phyloP scores from a whole-genome alignment of 2,888 invertebrate species.

The Pherbina coryleti region DNA sequence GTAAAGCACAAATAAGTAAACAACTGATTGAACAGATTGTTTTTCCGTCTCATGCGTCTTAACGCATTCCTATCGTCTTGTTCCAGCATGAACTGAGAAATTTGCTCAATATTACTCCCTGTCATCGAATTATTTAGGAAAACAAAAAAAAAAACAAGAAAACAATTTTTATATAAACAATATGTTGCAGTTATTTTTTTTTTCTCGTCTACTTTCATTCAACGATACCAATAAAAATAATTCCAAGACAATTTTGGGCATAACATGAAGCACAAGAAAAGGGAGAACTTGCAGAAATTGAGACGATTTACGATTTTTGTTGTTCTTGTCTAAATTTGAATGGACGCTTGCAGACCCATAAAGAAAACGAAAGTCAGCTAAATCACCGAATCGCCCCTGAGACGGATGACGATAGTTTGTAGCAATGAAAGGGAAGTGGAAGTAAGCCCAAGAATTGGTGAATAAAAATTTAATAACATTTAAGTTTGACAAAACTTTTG shows the following conservation, averaged over 20 bases:
- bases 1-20: no score
- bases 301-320: constrained; percentile 23
- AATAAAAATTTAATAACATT: background rate
- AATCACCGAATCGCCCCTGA: no score
- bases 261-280: background rate
- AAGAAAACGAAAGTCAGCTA: constrained; percentile 35
- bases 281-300: background rate
- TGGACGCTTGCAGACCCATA: constrained; percentile 52
- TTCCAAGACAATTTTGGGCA: background rate
- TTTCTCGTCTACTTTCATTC: background rate
- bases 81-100: no score
- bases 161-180: constrained; percentile 12
- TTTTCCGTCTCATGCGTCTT: background rate
- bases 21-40: background rate
- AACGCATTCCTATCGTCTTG: background rate
- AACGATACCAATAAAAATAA: background rate
- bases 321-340: constrained; percentile 39
- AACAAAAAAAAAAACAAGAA: background rate
- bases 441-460: background rate
- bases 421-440: background rate
- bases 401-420: background rate
- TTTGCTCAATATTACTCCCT: no score
- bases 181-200: constrained; percentile 13
- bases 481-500: background rate
- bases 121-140: background rate